These are phyloP conservation scores for Phaethornis superciliosus DNA, from an alignment of 2,113 vertebrate species.

Conservation along the genomic window DNA sequence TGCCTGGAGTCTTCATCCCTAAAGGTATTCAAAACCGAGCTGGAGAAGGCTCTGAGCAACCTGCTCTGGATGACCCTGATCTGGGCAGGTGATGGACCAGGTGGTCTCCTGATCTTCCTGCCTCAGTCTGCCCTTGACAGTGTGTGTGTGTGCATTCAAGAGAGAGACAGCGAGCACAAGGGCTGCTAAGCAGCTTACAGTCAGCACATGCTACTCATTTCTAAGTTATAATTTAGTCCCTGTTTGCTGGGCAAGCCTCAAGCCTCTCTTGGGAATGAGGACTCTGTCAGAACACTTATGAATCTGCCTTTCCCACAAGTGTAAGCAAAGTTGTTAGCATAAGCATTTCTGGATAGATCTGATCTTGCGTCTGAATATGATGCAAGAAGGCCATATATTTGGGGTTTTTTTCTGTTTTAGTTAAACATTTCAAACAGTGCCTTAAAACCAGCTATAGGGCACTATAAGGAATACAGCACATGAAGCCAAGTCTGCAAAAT, in stretches of 20 bases:
- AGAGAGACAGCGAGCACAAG: not conserved
- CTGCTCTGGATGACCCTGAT: not conserved
- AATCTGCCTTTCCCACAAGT: not conserved
- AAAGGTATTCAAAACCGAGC: not conserved
- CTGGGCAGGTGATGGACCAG: not conserved
- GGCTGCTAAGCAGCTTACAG: not conserved
- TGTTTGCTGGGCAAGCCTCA: not conserved
- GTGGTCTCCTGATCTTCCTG: not conserved
- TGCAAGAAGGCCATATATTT: not conserved
- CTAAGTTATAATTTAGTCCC: not conserved
- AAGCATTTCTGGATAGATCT: not conserved
- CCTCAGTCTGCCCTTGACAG: not conserved
- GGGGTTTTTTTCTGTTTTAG: not conserved
- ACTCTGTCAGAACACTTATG: not conserved
- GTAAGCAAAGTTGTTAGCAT: not conserved
- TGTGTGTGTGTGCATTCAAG: rapidly evolving
- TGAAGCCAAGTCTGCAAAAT: not conserved
- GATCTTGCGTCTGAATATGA: not conserved
- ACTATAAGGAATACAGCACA: not conserved
- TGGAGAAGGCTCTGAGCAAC: not conserved
- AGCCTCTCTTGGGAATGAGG: not conserved
- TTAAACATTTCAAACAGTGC: not conserved
- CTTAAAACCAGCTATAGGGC: not conserved
- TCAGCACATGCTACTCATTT: not conserved
- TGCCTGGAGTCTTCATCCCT: not conserved